Percentiles rank a stretch among this genome's conserved stretches.
Conservation (phyloP, 2,113 vertebrate species). For the Crotalus helleri region DNA sequence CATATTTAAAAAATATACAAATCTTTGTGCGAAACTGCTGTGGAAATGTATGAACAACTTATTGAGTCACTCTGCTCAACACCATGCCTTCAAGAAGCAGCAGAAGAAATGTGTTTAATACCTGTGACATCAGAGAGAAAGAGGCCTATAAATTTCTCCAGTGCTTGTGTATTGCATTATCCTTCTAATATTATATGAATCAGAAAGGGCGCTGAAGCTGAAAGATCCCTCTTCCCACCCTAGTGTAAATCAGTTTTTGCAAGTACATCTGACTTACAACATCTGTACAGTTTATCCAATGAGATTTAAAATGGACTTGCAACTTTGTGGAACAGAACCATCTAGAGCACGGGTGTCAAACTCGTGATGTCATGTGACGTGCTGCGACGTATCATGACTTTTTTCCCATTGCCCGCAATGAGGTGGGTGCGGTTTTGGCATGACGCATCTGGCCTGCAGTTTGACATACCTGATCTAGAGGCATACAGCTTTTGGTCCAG, state of each 20-base stretch:
- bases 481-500: neutral
- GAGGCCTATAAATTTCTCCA: neutral
- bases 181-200: neutral
- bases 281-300: neutral
- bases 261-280: neutral
- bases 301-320: neutral
- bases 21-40: neutral
- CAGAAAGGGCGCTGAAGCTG: neutral
- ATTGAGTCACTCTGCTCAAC: neutral
- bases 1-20: neutral
- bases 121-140: neutral
- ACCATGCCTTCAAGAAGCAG: neutral
- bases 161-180: neutral
- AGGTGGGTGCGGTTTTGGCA: no score
- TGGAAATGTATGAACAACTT: neutral
- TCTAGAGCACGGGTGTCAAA: no score
- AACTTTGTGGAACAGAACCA: neutral
- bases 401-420: no score
- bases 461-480: no score
- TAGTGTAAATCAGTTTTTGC: neutral
- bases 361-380: no score
- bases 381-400: no score
- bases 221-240: neutral
- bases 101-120: neutral
- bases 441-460: no score